Evolutionary conservation across 2,113 vertebrate genomes (phyloP), one percentile per base, ranked within the genome.

Genomic region (Himantopus leucocephalus): DNA sequence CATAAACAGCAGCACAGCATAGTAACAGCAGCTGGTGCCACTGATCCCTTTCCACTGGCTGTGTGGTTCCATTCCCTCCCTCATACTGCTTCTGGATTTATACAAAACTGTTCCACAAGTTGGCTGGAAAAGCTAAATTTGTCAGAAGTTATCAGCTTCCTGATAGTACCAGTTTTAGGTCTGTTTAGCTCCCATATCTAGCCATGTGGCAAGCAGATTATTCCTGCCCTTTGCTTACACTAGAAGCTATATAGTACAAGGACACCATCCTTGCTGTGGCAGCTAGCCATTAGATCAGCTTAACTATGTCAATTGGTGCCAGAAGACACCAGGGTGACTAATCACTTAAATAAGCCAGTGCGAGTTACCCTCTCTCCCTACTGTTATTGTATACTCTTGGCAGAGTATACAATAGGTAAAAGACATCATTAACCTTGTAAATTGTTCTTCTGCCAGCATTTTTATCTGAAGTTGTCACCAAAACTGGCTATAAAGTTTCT

Each of bases 251-350:
- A 10, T 26, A 78, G 73, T 3, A 60, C 82, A 76, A 72, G 75
- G 60, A 75, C 59, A 87, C 50, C 12, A 79, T 34, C 74, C 58
- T 23, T 60, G 47, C 56, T 19, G 19, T 29, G 70, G 74, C 84
- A 91, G 47, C 62, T 29, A 70, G 67, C n/a, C 68, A 52, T 56
- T 5, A 56, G 29, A 48, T 66, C 70, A 88, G 60, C 32, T 66
- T 14, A 47, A 52, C 66, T 59, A 32, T 29, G 23, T 67, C 77
- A 71, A 81, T 59, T 1, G 23, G 45, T 76, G 60, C 63, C 80
- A 95, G 80, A 67, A 91, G 41, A 85, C 81, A 87, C 22, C 32
- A 71, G 53, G 34, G 43, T 88, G 53, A 90, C 66, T 56, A 47
- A 85, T 27, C 53, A 80, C 30, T 79, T 72, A 30, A 76, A 16